Percentiles rank a stretch among this genome's conserved stretches.
Evolutionary conservation across 2,113 vertebrate species (phyloP).

Genomic region (Pipa parva): DNA sequence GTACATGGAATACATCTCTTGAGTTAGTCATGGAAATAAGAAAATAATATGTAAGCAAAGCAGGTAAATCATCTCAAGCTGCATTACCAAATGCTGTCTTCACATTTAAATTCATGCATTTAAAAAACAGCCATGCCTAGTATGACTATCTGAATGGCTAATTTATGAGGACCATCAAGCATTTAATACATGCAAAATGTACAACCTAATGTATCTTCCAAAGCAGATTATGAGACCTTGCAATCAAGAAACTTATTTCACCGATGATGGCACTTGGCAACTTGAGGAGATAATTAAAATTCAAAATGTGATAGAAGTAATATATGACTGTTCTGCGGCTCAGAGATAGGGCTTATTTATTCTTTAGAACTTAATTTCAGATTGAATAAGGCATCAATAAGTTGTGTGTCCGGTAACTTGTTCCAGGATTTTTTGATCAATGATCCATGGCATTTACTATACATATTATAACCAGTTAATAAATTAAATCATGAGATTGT

Average conservation of each 20-base stretch:
- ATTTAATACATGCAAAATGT: not conserved
- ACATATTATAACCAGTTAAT: too few relatives aligned
- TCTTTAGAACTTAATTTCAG: too few relatives aligned
- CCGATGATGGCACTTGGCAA: not conserved
- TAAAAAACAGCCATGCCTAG: not conserved
- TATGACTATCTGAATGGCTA: not conserved
- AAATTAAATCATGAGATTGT: too few relatives aligned
- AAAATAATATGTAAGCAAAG: not conserved
- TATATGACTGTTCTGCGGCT: too few relatives aligned
- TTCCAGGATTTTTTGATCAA: too few relatives aligned
- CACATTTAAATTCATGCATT: not conserved
- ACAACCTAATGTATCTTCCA: not conserved
- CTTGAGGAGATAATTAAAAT: not conserved
- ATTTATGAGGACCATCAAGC: not conserved
- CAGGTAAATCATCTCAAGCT: conserved; percentile 13
- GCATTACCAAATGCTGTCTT: not conserved
- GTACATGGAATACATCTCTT: not conserved
- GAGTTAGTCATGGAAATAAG: conserved; percentile 25
- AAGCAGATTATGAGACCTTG: not conserved
- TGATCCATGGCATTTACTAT: too few relatives aligned
- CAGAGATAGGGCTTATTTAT: too few relatives aligned
- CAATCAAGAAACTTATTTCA: not conserved
- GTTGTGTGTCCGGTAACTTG: too few relatives aligned
- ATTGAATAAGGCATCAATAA: too few relatives aligned
- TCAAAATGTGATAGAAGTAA: not conserved